Percentiles rank a stretch among this genome's conserved stretches.
These are phyloP conservation scores for Nasonia oneida DNA, from an alignment of 2,888 invertebrate species.

Conservation along the genomic window DNA sequence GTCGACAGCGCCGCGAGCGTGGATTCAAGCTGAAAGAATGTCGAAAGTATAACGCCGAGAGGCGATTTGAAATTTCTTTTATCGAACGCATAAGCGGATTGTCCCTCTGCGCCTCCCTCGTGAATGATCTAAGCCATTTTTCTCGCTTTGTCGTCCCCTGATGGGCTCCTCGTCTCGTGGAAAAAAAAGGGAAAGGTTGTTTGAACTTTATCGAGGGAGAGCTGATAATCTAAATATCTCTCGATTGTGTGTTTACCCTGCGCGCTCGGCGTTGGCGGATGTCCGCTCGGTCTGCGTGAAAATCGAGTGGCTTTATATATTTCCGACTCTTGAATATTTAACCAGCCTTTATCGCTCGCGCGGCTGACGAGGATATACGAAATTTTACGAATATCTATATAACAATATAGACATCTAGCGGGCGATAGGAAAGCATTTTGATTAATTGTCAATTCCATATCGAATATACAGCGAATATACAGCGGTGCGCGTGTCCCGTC, in stretches of 20 bases:
- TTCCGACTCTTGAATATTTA: slow-evolving; percentile 19
- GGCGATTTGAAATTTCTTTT: slow-evolving; percentile 35
- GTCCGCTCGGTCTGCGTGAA: slow-evolving; percentile 43
- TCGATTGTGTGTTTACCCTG: slow-evolving; percentile 29
- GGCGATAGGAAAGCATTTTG: neutral
- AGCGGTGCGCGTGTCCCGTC: neutral
- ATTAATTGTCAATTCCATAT: neutral
- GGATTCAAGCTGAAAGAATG: slow-evolving; percentile 46
- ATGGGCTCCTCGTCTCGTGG: neutral
- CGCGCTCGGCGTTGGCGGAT: slow-evolving; percentile 38
- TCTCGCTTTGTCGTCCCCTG: neutral
- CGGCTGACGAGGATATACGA: neutral
- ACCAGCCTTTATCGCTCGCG: neutral
- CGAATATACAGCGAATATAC: neutral
- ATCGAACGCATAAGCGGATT: slow-evolving; percentile 2
- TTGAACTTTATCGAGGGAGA: slow-evolving; percentile 27
- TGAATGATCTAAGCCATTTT: slow-evolving; percentile 19
- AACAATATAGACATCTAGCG: neutral
- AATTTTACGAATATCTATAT: neutral
- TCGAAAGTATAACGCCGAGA: slow-evolving; percentile 51
- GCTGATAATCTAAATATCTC: slow-evolving; percentile 31
- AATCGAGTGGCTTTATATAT: slow-evolving; percentile 30
- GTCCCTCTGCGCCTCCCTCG: neutral
- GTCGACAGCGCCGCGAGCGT: neutral
- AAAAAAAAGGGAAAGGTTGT: neutral